Evolutionary conservation across 2,888 invertebrate genomes (phyloP), one percentile per base, ranked within the genome.

Genomic region (Amphipyra berbera): DNA sequence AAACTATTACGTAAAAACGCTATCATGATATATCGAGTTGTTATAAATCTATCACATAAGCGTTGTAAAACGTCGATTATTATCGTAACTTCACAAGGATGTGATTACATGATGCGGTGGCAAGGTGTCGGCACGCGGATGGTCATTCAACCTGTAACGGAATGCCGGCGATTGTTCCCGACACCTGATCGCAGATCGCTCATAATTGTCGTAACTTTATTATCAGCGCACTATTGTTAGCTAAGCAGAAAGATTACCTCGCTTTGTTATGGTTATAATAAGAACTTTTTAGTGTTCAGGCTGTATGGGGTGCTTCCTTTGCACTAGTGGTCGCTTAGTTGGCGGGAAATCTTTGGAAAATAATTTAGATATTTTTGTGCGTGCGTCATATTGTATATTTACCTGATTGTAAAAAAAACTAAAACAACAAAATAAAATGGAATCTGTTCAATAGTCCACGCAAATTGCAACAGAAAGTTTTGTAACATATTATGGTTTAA

Each of bases 101-200:
- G 69, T 70, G 75, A 79, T 77, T 74, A 72, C 62, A 67, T 46
- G 71, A 66, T 62, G 67, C 66, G 73, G 69, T 62, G 61, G 67
- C 52, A 67, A 72, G 75, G 76, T 78, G 73, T 77, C 56, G 75
- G 72, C 65, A 71, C 68, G 76, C 76, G 68, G 76, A 66, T 85
- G 82, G 86, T 85, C 86, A 83, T 83, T 85, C 84, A 84, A 82
- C 86, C 70, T 80, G 71, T 81, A 83, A 84, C 82, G 83, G 83
- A 81, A 81, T 79, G 74, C 78, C 58, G 30, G 61, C 62, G 57
- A 72, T 66, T 73, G 70, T 70, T 70, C 59, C 69, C 62, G 55
- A 69, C 72, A 73, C 72, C 42, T 54, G 61, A 66, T 66, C 61
- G 49, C 38, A 40, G 47, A 68, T 68, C 73, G 67, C 68, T 63